Evolutionary conservation across 1,140 invertebrate genomes (phyloP).

Genomic region (Habropoda laboriosa): DNA sequence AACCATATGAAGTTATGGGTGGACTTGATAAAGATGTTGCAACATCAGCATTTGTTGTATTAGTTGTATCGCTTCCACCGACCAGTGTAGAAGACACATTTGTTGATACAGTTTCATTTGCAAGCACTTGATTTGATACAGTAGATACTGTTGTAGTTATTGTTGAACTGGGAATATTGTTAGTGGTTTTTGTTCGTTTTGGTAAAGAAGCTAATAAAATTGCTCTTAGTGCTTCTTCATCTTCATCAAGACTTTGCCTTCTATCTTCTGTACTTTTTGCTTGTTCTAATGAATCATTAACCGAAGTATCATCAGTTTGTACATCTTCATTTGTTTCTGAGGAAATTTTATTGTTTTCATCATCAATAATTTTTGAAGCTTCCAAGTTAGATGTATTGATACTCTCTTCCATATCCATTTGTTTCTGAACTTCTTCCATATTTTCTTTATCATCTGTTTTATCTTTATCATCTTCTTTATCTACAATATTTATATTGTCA

Average conservation of each 20-base stretch:
- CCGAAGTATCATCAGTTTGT: not conserved
- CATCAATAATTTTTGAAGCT: not conserved
- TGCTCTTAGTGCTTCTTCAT: constrained; percentile 76
- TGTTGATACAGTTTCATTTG: not conserved
- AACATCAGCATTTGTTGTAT: constrained; percentile 6
- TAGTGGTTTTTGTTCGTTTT: constrained; percentile 66
- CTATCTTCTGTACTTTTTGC: constrained; percentile 40
- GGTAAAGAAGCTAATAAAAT: constrained; percentile 75
- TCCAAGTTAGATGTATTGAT: not conserved
- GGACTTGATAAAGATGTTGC: not conserved
- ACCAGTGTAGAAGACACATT: too few relatives aligned
- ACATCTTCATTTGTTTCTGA: not conserved
- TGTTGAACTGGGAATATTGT: not conserved
- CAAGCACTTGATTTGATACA: not conserved
- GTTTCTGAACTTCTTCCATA: not conserved
- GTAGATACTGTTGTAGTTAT: not conserved
- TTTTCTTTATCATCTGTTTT: constrained; percentile 11
- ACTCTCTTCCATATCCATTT: not conserved
- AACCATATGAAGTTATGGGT: not conserved
- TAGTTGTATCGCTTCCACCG: constrained; percentile 9
- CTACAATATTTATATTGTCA: constrained; percentile 3
- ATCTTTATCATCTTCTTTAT: constrained; percentile 19
- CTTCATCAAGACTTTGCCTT: constrained; percentile 76
- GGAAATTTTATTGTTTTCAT: constrained; percentile 2
- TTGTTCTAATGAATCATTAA: not conserved